Percentiles rank a stretch among this genome's conserved stretches.
phyloP scores from a whole-genome alignment of 2,113 vertebrate species.

The Phyllopteryx taeniolatus region DNA sequence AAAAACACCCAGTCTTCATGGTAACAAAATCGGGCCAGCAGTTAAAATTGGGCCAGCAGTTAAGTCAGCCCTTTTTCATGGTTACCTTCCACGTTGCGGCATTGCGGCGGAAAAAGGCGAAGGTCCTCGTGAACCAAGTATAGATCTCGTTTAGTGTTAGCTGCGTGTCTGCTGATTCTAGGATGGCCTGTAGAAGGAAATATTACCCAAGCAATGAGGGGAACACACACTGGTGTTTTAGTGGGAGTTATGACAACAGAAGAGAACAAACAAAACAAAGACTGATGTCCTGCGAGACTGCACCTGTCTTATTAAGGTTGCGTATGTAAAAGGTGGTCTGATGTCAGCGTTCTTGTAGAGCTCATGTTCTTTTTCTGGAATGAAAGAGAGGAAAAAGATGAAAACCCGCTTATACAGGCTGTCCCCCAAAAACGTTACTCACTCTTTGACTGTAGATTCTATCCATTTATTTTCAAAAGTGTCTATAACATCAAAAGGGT shows the following conservation, averaged over 20 bases:
- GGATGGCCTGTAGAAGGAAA: constrained; percentile 81
- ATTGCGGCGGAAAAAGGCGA: constrained; percentile 95
- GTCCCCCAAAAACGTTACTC: no score
- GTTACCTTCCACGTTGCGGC: constrained; percentile 96
- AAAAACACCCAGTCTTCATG: no score
- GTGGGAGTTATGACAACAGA: background rate
- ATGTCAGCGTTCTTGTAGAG: constrained; percentile 95
- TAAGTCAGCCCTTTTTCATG: no score
- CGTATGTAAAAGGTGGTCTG: constrained; percentile 96
- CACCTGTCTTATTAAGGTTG: constrained; percentile 97
- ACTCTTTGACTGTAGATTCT: no score
- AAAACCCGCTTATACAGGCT: background rate
- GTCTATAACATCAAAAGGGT: no score
- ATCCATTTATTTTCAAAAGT: no score
- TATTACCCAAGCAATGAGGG: no score
- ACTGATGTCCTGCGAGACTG: background rate
- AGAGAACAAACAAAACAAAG: background rate
- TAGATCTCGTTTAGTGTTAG: constrained; percentile 98
- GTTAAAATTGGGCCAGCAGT: background rate
- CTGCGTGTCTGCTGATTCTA: constrained; percentile 90
- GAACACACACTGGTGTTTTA: no score
- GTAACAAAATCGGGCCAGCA: no score
- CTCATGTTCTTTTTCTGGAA: constrained; percentile 88
- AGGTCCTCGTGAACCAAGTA: constrained; percentile 96
- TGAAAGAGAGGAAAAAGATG: constrained; percentile 1